Evolutionary conservation across 2,113 vertebrate species (phyloP).

Genomic region (Neodontobutis hainanensis): DNA sequence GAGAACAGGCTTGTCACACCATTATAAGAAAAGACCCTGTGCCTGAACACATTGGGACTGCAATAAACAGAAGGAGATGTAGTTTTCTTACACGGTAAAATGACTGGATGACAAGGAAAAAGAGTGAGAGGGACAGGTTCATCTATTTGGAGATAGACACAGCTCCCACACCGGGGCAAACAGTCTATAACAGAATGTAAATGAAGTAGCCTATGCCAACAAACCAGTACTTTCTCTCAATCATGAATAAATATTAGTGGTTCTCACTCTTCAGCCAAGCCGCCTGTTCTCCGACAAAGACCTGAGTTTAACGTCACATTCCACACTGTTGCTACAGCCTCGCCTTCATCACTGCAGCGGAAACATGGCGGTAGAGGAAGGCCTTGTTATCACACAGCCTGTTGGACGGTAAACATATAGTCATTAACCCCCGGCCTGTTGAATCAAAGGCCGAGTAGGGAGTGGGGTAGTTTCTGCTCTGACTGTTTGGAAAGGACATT

Average conservation of each 20-base stretch:
- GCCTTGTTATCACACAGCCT: slow-evolving; percentile 71
- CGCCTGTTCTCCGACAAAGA: slow-evolving; percentile 61
- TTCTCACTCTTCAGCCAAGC: slow-evolving; percentile 64
- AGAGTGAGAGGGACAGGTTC: slow-evolving; percentile 74
- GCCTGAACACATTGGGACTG: neutral
- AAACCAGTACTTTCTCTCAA: slow-evolving; percentile 73
- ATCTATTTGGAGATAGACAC: slow-evolving; percentile 70
- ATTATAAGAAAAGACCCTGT: too few relatives aligned
- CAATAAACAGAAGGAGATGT: neutral
- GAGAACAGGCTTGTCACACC: too few relatives aligned
- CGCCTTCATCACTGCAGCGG: slow-evolving; percentile 36
- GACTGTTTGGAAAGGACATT: slow-evolving; percentile 65
- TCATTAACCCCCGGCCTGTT: slow-evolving; percentile 77
- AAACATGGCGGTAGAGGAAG: slow-evolving; percentile 22
- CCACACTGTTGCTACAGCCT: slow-evolving; percentile 66
- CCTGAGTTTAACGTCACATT: slow-evolving; percentile 59
- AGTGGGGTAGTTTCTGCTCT: slow-evolving; percentile 15
- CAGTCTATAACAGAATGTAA: slow-evolving; percentile 84
- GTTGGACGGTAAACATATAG: slow-evolving; percentile 72
- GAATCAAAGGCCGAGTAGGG: slow-evolving; percentile 30
- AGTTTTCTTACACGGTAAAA: slow-evolving; percentile 4
- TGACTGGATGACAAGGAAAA: slow-evolving; percentile 48
- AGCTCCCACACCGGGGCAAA: slow-evolving; percentile 67
- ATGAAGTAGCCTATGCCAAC: slow-evolving; percentile 82
- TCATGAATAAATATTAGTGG: slow-evolving; percentile 84